These are phyloP conservation scores for Odontesthes bonariensis DNA, from an alignment of 2,113 vertebrate genomes.

Conservation along the genomic window DNA sequence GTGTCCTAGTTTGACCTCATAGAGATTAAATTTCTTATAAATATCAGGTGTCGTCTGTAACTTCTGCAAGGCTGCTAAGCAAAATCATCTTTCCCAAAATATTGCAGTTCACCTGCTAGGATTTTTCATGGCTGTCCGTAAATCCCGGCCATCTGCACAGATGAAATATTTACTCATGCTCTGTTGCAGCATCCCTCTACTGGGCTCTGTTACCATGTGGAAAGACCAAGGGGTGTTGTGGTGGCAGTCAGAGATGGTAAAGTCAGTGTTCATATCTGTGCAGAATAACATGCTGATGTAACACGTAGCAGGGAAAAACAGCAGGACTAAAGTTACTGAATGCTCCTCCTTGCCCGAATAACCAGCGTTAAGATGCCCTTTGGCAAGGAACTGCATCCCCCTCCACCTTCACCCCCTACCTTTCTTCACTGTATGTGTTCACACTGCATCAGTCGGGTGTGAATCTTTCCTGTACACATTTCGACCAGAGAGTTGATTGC, in stretches of 20 bases:
- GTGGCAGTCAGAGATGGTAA: slow-evolving; percentile 38
- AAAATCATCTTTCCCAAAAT: slow-evolving; percentile 5
- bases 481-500: not conserved
- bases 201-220: slow-evolving; percentile 44
- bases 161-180: slow-evolving; percentile 72
- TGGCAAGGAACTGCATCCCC: slow-evolving; percentile 10
- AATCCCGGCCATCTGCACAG: slow-evolving; percentile 63
- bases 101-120: slow-evolving; percentile 8
- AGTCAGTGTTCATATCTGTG: slow-evolving; percentile 37
- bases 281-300: slow-evolving; percentile 22
- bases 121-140: not conserved
- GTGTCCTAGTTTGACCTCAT: not conserved
- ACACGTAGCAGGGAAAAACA: slow-evolving; percentile 2
- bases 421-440: slow-evolving; percentile 4
- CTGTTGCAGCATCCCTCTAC: slow-evolving; percentile 50
- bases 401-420: not conserved
- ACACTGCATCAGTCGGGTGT: slow-evolving; percentile 6
- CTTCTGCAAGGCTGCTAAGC: not conserved
- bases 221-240: slow-evolving; percentile 39
- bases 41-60: not conserved
- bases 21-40: not conserved
- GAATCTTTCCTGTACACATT: slow-evolving; percentile 12
- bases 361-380: slow-evolving; percentile 7
- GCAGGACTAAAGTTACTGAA: slow-evolving; percentile 31
- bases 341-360: not conserved